These are phyloP conservation scores for Crotalus viridis DNA, from an alignment of 2,113 vertebrate species.

Conservation along the genomic window DNA sequence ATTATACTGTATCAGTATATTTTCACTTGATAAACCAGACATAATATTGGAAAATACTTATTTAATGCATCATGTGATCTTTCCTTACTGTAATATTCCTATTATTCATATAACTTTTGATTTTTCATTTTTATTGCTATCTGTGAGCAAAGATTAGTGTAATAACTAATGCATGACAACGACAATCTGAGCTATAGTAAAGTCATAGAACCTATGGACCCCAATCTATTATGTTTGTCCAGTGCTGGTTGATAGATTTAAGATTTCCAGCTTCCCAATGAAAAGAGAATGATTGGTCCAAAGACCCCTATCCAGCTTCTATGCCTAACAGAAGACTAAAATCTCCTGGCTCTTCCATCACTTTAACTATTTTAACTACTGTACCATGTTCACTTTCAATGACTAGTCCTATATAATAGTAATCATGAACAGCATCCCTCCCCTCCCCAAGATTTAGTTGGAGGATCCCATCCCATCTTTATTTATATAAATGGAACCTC, in stretches of 20 bases:
- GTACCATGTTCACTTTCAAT: not conserved
- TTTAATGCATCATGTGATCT: not conserved
- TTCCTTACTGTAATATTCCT: not conserved
- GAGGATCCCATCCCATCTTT: constrained; percentile 22
- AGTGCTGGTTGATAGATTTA: not conserved
- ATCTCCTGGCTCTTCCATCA: not conserved
- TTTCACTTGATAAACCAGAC: not conserved
- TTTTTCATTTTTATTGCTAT: not conserved
- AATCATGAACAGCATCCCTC: not conserved
- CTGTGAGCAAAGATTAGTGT: not conserved
- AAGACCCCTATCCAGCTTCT: not conserved
- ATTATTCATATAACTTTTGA: not conserved
- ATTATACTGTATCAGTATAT: rapidly evolving
- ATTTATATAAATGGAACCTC: not conserved
- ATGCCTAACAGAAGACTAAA: not conserved
- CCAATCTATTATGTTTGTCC: not conserved
- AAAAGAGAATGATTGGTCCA: not conserved
- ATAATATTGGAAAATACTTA: not conserved
- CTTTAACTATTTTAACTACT: not conserved
- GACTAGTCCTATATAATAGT: not conserved
- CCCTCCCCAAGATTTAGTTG: constrained; percentile 8
- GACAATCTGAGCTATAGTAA: not conserved
- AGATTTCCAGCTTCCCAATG: not conserved
- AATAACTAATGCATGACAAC: not conserved
- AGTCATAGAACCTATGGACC: not conserved